Conservation (phyloP, 2,888 invertebrate species). For the Tachina lurida region DNA sequence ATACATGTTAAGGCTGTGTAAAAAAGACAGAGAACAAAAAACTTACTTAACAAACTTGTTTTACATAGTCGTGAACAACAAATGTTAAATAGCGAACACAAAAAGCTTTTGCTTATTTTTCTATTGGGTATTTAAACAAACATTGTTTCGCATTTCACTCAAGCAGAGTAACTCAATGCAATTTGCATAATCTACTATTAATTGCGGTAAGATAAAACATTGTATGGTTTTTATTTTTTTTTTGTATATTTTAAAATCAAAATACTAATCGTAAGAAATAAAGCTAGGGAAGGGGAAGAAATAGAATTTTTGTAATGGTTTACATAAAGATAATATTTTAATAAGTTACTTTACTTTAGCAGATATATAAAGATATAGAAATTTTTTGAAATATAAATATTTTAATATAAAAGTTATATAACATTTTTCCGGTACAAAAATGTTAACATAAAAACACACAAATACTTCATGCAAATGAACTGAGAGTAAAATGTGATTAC, state of each 20-base stretch:
- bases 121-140: slow-evolving; percentile 21
- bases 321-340: no score
- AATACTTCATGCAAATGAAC: no score
- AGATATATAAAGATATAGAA: no score
- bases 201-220: slow-evolving; percentile 77
- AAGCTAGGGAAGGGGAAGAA: background rate
- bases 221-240: slow-evolving; percentile 29
- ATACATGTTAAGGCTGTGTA: background rate
- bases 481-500: no score
- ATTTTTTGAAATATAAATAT: no score
- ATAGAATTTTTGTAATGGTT: background rate
- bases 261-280: background rate
- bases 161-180: slow-evolving; percentile 49
- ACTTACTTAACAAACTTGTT: slow-evolving; percentile 27
- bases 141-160: slow-evolving; percentile 41
- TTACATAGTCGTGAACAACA: slow-evolving; percentile 59
- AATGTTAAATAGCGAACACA: slow-evolving; percentile 26
- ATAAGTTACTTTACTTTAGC: no score
- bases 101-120: background rate
- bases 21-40: background rate
- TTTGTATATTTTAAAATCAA: background rate
- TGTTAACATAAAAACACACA: no score
- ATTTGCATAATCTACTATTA: slow-evolving; percentile 80
- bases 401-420: no score
- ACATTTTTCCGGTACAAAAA: no score